Base-by-base conservation (phyloP, 2,797 vertebrate genomes). In the Hephaestus fuliginosus region DNA sequence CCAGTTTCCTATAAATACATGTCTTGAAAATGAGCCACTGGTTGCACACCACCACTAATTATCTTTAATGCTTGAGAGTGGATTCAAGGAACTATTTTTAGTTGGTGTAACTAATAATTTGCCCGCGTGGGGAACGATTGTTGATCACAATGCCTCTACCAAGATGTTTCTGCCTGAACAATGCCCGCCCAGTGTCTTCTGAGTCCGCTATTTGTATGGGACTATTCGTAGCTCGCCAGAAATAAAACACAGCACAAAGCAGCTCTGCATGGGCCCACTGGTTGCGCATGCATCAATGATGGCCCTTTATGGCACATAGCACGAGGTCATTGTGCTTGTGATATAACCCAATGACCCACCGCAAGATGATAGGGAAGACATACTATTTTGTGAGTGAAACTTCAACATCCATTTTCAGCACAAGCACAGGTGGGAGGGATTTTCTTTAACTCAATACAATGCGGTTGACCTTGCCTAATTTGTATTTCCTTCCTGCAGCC, bases 31-130 rank as follows among this genome's bases (percentile, higher is more conserved):
- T 51, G 17, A 83, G 78, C 30, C 70, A 70, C 41, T 79, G 43
- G 78, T 74, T 68, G 30, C n/a, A 62, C 74, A 79, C 33, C 48
- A 76, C 53, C 48, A 71, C 62, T 85, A 63, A 86, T 81, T 86
- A 78, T 58, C 52, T 33, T 74, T 64, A 78, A 78, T 83, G 71
- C 43, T 52, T 33, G 5, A 53, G 39, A 80, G 55, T 33, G 15
- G 61, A 78, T 80, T 80, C 41, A 44, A 60, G 41, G 52, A 28
- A 68, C 67, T 88, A 92, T 90, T 86, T 90, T 80, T 86, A 84
- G 87, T 57, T 33, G 22, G 5, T 63, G 58, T 1, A 90, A 67
- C 80, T 62, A 80, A 74, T 87, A 80, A 90, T 93, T 93, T 82
- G 33, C 60, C 71, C 28, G 1, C 18, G 11, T n/a, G 3, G 49